Evolutionary conservation across 23 tunicate genomes (phyloP).

Genomic region (Corella eumyota): DNA sequence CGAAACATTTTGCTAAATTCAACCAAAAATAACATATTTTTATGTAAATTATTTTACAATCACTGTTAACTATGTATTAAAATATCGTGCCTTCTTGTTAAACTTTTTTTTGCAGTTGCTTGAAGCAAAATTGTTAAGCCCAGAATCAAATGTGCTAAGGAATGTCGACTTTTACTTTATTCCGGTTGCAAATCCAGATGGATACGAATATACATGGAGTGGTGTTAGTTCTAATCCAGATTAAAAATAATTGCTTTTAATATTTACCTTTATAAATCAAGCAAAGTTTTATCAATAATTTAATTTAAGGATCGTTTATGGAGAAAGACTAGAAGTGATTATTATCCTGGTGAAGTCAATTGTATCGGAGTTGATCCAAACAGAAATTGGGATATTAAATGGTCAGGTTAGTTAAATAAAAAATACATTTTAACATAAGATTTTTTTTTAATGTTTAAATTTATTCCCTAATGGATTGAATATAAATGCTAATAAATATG

Average conservation of each 20-base stretch:
- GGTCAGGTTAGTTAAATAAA: slow-evolving; percentile 54
- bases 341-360: no score
- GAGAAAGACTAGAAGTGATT: slow-evolving; percentile 64
- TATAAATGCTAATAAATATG: no score
- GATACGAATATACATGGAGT: slow-evolving; percentile 78
- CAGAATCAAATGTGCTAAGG: slow-evolving; percentile 17
- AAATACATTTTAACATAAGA: no score
- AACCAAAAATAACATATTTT: no score
- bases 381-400: slow-evolving; percentile 83
- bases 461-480: no score
- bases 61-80: no score
- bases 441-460: no score
- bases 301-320: slow-evolving; percentile 78
- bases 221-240: slow-evolving; percentile 46
- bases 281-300: no score
- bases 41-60: no score
- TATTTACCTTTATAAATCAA: no score
- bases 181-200: slow-evolving; percentile 80
- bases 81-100: no score
- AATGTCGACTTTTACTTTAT: slow-evolving; percentile 46
- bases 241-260: no score
- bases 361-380: slow-evolving; percentile 93
- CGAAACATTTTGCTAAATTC: not conserved
- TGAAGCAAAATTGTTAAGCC: not conserved
- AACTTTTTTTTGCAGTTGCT: not conserved